phyloP scores from a whole-genome alignment of 2,113 vertebrate genomes.

The Miniopterus natalensis region DNA sequence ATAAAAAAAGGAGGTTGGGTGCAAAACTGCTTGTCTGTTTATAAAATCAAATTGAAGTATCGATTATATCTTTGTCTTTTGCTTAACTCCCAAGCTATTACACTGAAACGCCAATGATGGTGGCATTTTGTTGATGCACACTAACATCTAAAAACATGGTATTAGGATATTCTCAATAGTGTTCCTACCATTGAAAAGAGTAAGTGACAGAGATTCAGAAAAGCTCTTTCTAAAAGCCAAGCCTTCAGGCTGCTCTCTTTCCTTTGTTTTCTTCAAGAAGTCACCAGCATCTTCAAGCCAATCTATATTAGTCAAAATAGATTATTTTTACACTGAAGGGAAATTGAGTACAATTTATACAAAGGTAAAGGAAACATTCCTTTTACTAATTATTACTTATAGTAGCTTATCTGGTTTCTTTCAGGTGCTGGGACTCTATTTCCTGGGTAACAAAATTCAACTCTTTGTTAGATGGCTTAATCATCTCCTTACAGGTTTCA shows the following conservation, averaged over 20 bases:
- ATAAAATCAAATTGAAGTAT: neutral
- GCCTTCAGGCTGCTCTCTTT: neutral
- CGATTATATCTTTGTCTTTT: neutral
- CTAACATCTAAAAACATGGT: neutral
- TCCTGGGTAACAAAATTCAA: neutral
- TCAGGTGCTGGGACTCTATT: neutral
- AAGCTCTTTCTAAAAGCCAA: neutral
- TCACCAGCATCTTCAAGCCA: neutral
- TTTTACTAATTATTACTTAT: neutral
- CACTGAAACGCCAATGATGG: neutral
- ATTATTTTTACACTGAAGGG: neutral
- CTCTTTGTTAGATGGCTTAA: neutral
- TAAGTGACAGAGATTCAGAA: neutral
- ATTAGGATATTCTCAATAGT: neutral
- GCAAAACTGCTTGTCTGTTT: neutral
- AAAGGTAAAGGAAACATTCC: neutral
- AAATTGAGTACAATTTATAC: neutral
- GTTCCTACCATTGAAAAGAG: neutral
- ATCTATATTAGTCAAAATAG: neutral
- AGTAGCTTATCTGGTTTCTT: neutral
- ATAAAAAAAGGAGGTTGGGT: too few relatives aligned
- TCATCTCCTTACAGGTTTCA: neutral
- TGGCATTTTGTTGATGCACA: neutral
- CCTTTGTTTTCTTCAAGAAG: neutral
- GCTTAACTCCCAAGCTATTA: neutral